Evolutionary conservation across 1,140 invertebrate genomes (phyloP).

Genomic region (Eueides isabella): DNA sequence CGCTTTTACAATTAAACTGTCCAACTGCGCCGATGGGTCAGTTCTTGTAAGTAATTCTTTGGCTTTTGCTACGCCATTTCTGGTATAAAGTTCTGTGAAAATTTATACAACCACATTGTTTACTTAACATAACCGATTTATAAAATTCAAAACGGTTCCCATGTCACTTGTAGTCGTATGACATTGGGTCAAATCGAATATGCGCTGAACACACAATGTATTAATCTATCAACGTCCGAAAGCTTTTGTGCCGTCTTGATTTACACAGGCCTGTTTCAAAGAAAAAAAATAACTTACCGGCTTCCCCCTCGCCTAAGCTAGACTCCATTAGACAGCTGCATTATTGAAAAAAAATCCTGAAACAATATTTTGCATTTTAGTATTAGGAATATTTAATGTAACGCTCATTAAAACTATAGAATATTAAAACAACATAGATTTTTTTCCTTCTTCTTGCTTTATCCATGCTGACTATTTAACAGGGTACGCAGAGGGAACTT

Average conservation of each 20-base stretch:
- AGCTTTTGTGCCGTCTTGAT: conserved; percentile 54
- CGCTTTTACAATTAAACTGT: too few relatives aligned
- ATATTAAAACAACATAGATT: too few relatives aligned
- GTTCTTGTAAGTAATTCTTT: too few relatives aligned
- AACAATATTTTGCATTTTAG: conserved; percentile 46
- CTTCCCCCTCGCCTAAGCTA: conserved; percentile 69
- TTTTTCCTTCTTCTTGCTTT: too few relatives aligned
- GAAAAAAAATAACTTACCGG: conserved; percentile 59
- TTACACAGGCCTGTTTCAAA: conserved; percentile 42
- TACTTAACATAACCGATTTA: neutral
- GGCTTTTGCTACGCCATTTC: too few relatives aligned
- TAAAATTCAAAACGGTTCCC: conserved; percentile 8
- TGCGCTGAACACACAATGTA: conserved; percentile 32
- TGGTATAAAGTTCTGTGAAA: too few relatives aligned
- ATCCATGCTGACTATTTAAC: too few relatives aligned
- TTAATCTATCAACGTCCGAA: conserved; percentile 50
- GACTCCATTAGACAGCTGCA: conserved; percentile 72
- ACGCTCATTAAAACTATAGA: too few relatives aligned
- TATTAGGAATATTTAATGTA: neutral
- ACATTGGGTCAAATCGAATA: conserved; percentile 33
- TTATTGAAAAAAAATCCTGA: conserved; percentile 76
- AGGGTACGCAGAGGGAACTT: too few relatives aligned
- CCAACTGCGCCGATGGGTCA: too few relatives aligned
- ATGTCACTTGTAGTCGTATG: conserved; percentile 23
- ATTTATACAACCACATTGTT: neutral